A percentile compares a stretch with the other conserved stretches of the same genome.
Conservation (phyloP, 2,888 invertebrate genomes). For the Mylabris sibirica region DNA sequence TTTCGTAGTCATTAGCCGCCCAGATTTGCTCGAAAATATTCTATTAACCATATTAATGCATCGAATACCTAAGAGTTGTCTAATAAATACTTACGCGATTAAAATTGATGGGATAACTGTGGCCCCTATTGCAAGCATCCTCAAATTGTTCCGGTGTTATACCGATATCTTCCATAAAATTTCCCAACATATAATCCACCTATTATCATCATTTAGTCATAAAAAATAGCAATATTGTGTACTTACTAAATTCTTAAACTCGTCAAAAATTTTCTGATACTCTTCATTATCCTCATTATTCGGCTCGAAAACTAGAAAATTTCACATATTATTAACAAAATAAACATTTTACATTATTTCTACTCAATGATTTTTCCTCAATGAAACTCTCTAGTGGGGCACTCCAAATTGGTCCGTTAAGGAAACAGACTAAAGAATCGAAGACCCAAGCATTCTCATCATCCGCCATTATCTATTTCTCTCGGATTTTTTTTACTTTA, state of each 20-base stretch:
- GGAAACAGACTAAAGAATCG: slow-evolving; percentile 88
- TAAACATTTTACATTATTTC: background rate
- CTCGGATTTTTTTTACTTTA: background rate
- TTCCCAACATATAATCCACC: slow-evolving; percentile 90
- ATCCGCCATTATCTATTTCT: slow-evolving; percentile 30
- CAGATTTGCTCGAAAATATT: slow-evolving; percentile 80
- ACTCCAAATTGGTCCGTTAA: slow-evolving; percentile 93
- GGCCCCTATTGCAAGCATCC: slow-evolving; percentile 71
- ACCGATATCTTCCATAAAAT: slow-evolving; percentile 92
- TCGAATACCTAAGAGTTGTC: no score
- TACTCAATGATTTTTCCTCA: slow-evolving; percentile 79
- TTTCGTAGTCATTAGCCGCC: slow-evolving; percentile 91
- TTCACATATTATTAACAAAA: slow-evolving; percentile 12
- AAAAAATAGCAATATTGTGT: no score
- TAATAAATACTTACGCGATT: slow-evolving; percentile 61
- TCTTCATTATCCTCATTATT: slow-evolving; percentile 73
- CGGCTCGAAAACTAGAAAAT: slow-evolving; percentile 84
- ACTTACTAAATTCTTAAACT: slow-evolving; percentile 85
- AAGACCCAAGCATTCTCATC: slow-evolving; percentile 88
- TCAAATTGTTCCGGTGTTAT: slow-evolving; percentile 89
- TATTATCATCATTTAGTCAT: slow-evolving; percentile 51
- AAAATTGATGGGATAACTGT: slow-evolving; percentile 63
- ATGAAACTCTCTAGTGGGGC: slow-evolving; percentile 90
- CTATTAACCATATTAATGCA: slow-evolving; percentile 54
- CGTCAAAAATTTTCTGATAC: slow-evolving; percentile 80